These are phyloP conservation scores for Drosophila nigrodunni DNA, from an alignment of 1,140 invertebrate genomes.

Conservation along the genomic window DNA sequence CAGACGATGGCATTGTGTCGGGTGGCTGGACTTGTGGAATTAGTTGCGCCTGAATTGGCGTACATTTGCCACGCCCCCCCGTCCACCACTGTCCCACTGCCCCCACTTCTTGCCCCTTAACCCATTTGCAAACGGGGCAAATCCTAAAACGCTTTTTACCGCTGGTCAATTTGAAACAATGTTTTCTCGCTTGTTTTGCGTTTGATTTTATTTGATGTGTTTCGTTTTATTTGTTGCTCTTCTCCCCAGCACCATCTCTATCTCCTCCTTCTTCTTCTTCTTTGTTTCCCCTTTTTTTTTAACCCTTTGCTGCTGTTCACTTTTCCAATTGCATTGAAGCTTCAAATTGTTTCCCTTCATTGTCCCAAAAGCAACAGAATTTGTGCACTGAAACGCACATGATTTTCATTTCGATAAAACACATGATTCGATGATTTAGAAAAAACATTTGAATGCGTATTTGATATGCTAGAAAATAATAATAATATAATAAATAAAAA, in stretches of 20 bases:
- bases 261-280: constrained; percentile 33
- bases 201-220: constrained; percentile 79
- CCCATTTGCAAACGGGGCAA: constrained; percentile 31
- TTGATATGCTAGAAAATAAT: not conserved
- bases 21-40: constrained; percentile 51
- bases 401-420: constrained; percentile 33
- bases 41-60: constrained; percentile 83
- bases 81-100: too few species aligned
- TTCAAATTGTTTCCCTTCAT: constrained; percentile 22
- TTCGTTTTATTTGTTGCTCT: constrained; percentile 57
- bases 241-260: constrained; percentile 4
- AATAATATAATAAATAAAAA: not conserved
- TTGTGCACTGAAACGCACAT: constrained; percentile 66
- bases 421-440: constrained; percentile 1
- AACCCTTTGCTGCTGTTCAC: constrained; percentile 4
- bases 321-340: constrained; percentile 58
- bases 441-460: not conserved
- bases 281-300: not conserved
- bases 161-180: constrained; percentile 79
- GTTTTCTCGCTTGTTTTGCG: constrained; percentile 80
- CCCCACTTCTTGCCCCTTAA: not conserved
- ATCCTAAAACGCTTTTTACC: constrained; percentile 50
- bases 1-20: constrained; percentile 44
- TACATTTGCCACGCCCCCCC: constrained; percentile 53
- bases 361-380: constrained; percentile 15